These are phyloP conservation scores for Congeria kusceri DNA, from an alignment of 2,888 invertebrate genomes.

Conservation along the genomic window DNA sequence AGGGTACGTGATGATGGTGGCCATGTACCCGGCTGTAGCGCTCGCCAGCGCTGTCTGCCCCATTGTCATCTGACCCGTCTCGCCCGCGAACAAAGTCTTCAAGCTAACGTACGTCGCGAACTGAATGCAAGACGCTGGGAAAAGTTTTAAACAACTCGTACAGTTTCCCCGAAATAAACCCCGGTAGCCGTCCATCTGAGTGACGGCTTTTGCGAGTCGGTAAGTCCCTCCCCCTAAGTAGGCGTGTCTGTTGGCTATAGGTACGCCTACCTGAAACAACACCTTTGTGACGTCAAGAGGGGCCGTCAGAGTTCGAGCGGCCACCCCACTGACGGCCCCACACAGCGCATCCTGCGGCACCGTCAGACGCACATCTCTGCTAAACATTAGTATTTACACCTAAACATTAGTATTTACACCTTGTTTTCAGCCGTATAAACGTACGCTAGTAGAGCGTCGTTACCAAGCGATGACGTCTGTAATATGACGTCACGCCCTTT, in stretches of 20 bases:
- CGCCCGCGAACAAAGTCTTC: conserved; percentile 13
- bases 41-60: conserved; percentile 10
- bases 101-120: conserved; percentile 24
- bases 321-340: conserved; percentile 34
- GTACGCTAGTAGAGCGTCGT: too few species aligned
- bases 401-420: too few species aligned
- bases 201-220: conserved; percentile 13
- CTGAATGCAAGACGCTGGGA: conserved; percentile 38
- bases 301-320: conserved; percentile 41
- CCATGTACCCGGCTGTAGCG: conserved; percentile 30
- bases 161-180: conserved; percentile 46
- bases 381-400: conserved; percentile 17
- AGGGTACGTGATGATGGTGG: conserved; percentile 47
- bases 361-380: conserved; percentile 36
- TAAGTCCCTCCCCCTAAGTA: conserved; percentile 22
- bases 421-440: too few species aligned
- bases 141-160: conserved; percentile 34
- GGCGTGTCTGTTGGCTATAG: conserved; percentile 19
- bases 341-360: conserved; percentile 34
- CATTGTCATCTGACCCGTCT: conserved; percentile 25
- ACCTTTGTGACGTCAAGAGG: conserved; percentile 52
- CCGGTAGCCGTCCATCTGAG: conserved; percentile 25
- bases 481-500: too few species aligned
- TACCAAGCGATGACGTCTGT: too few species aligned
- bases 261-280: conserved; percentile 42